Percentiles rank a stretch among this genome's conserved stretches.
Conservation (phyloP, 2,113 vertebrate genomes). For the Puffinus mauretanicus region DNA sequence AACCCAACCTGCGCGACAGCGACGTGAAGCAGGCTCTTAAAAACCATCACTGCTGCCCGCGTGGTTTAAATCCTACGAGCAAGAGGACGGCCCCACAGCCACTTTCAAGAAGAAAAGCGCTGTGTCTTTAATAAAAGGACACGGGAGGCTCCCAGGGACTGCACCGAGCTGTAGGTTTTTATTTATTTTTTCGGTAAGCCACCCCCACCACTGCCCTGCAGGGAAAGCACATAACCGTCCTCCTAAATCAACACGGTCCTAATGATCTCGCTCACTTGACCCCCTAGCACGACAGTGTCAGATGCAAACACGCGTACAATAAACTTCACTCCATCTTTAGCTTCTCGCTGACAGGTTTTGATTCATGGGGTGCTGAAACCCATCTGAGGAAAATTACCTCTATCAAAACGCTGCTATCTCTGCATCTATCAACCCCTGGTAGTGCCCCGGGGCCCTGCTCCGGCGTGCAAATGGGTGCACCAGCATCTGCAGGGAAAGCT, state of each 20-base stretch:
- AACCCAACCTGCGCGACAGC: not conserved
- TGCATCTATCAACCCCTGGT: slow-evolving; percentile 81
- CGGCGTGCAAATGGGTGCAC: slow-evolving; percentile 51
- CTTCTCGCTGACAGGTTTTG: slow-evolving; percentile 87
- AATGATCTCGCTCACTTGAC: slow-evolving; percentile 91
- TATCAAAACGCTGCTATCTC: slow-evolving; percentile 82
- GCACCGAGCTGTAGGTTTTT: not conserved
- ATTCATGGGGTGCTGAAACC: slow-evolving; percentile 87
- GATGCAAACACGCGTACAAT: slow-evolving; percentile 85
- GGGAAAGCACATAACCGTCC: slow-evolving; percentile 69
- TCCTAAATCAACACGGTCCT: slow-evolving; percentile 90
- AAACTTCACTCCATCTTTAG: slow-evolving; percentile 84
- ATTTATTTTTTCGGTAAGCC: not conserved
- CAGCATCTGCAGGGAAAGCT: slow-evolving; percentile 35
- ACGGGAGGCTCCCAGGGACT: not conserved
- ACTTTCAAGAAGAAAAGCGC: not conserved
- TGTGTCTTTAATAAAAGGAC: not conserved
- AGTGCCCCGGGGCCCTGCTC: slow-evolving; percentile 55
- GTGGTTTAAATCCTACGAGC: not conserved
- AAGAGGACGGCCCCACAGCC: not conserved
- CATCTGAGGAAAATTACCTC: slow-evolving; percentile 87
- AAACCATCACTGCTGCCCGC: not conserved
- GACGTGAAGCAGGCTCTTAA: not conserved
- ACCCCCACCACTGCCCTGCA: slow-evolving; percentile 24
- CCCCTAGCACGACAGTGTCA: slow-evolving; percentile 80